Evolutionary conservation across 2,113 vertebrate species (phyloP).

Genomic region (Pandion haliaetus): DNA sequence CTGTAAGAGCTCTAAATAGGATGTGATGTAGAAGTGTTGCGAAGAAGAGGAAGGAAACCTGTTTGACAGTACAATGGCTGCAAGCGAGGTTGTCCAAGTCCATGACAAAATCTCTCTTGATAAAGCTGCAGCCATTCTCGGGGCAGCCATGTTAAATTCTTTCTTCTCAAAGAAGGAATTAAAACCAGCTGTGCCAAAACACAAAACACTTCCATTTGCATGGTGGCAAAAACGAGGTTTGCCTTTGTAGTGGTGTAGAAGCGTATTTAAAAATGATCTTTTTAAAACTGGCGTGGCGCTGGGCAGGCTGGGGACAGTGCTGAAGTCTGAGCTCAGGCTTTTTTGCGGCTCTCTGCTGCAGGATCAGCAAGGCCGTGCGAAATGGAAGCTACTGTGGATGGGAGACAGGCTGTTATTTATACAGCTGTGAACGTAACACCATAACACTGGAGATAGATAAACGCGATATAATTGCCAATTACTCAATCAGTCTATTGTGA

Average conservation of each 20-base stretch:
- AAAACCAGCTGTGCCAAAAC: neutral
- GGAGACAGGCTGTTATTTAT: neutral
- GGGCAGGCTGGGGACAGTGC: neutral
- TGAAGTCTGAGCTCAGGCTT: neutral
- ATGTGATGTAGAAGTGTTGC: constrained; percentile 3
- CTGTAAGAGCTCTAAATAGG: constrained; percentile 1
- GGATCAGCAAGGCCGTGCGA: neutral
- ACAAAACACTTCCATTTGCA: neutral
- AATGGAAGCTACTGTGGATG: neutral
- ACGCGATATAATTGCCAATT: neutral
- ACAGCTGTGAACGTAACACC: neutral
- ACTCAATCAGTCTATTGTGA: neutral
- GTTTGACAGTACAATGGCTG: constrained; percentile 26
- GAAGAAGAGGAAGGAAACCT: constrained; percentile 40
- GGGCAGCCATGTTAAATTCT: neutral
- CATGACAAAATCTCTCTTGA: neutral
- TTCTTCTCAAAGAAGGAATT: neutral
- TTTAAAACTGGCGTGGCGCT: neutral
- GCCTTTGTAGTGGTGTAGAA: neutral
- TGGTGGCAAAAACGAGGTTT: neutral
- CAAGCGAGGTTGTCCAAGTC: neutral
- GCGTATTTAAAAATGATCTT: neutral
- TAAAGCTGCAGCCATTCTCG: neutral
- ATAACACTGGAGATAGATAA: neutral
- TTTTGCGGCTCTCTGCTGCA: neutral